Conservation (phyloP, 2,113 vertebrate species). For the Cinclus mexicanus region DNA sequence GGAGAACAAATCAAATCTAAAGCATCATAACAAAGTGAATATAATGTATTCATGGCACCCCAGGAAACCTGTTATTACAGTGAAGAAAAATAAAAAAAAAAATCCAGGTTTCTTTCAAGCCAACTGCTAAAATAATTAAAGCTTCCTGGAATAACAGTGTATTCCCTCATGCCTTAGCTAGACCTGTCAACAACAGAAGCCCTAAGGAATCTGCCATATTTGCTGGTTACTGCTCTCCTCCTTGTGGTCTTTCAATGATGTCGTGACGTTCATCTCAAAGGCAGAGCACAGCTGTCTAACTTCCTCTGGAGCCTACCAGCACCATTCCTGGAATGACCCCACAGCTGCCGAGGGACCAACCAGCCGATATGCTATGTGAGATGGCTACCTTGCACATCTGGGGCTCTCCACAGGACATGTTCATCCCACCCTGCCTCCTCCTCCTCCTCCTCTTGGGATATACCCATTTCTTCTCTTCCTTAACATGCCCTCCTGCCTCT, state of each 20-base stretch:
- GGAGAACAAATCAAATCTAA: not conserved
- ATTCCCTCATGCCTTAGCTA: not conserved
- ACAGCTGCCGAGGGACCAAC: not conserved
- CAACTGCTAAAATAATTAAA: constrained; percentile 34
- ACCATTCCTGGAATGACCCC: not conserved
- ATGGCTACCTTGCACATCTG: not conserved
- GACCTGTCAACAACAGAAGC: constrained; percentile 21
- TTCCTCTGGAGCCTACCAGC: not conserved
- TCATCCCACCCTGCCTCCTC: not conserved
- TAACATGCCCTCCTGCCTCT: rapidly evolving
- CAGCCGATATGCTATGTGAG: rapidly evolving
- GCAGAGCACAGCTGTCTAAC: not conserved
- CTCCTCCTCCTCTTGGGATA: not conserved
- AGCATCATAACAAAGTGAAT: not conserved
- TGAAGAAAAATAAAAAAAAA: not conserved
- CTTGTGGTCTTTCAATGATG: not conserved
- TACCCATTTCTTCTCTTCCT: not conserved
- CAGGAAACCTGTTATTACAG: not conserved
- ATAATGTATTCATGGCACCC: not conserved
- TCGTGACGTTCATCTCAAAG: not conserved
- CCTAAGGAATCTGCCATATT: not conserved
- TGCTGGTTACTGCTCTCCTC: not conserved
- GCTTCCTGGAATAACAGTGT: not conserved
- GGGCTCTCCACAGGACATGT: rapidly evolving
- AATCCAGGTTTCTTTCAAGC: not conserved